Conservation (phyloP, 2,888 invertebrate genomes). For the Drosophila conformis region DNA sequence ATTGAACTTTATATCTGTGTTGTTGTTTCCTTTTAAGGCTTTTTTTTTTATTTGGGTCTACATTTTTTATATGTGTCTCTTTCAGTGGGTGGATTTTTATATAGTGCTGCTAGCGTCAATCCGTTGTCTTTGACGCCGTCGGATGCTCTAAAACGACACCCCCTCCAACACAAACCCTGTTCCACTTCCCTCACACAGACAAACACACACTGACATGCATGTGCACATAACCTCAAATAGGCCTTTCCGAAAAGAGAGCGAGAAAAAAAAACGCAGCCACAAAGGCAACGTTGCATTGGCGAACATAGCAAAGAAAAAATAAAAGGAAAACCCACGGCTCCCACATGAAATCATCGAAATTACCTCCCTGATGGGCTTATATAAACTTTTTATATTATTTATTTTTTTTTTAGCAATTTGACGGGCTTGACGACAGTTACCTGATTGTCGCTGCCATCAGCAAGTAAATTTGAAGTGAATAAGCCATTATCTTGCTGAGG, state of each 20-base stretch:
- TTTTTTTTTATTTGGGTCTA: conserved; percentile 7
- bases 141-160: conserved; percentile 64
- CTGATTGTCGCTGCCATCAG: conserved; percentile 23
- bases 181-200: not conserved
- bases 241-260: conserved; percentile 32
- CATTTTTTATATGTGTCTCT: conserved; percentile 10
- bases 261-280: conserved; percentile 56
- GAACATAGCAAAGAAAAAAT: conserved; percentile 23
- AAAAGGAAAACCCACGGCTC: not conserved
- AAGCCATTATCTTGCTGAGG: conserved; percentile 11
- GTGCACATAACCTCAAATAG: conserved; percentile 20
- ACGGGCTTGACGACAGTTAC: conserved; percentile 16
- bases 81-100: conserved; percentile 52
- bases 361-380: conserved; percentile 45
- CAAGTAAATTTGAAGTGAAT: conserved; percentile 5
- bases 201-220: not conserved
- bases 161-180: not conserved
- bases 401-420: conserved; percentile 13
- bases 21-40: conserved; percentile 17
- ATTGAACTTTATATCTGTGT: conserved; percentile 68
- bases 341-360: conserved; percentile 49
- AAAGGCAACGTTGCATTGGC: conserved; percentile 72
- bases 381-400: conserved; percentile 27
- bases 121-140: conserved; percentile 64
- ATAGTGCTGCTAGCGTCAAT: conserved; percentile 50